A percentile compares a stretch with the other conserved stretches of the same genome.
These are phyloP conservation scores for Natrix natrix DNA, from an alignment of 2,797 vertebrate species.

Conservation along the genomic window DNA sequence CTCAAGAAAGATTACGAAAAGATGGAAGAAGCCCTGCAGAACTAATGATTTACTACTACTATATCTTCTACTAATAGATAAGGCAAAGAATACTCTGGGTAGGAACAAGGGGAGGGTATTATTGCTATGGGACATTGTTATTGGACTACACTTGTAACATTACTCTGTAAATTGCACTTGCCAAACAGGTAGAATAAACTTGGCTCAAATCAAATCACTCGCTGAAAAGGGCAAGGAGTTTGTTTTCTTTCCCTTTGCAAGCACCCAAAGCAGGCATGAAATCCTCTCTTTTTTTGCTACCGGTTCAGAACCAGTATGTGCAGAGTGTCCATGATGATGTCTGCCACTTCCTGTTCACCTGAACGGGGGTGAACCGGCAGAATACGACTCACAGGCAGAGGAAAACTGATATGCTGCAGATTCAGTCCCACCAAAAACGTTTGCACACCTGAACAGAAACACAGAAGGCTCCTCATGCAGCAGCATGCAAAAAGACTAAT, in stretches of 20 bases:
- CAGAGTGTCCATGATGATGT: too few relatives aligned
- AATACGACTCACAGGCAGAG: not conserved
- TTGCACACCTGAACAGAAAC: conserved; percentile 8
- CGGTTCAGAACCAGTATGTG: too few relatives aligned
- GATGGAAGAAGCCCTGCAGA: not conserved
- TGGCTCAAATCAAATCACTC: not conserved
- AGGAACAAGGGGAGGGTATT: not conserved
- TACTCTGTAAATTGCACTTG: not conserved
- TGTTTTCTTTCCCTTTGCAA: not conserved
- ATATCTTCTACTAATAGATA: not conserved
- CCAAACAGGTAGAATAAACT: not conserved
- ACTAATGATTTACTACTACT: not conserved
- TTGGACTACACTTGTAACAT: not conserved
- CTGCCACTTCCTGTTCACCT: too few relatives aligned
- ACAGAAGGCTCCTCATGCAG: not conserved
- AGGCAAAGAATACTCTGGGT: not conserved
- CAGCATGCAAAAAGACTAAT: not conserved
- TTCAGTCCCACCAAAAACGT: not conserved
- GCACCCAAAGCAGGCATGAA: not conserved
- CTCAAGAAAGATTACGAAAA: not conserved
- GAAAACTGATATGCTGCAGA: not conserved
- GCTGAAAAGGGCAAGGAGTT: not conserved
- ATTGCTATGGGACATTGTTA: not conserved
- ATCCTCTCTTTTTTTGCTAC: too few relatives aligned
- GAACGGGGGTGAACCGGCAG: too few relatives aligned